Percentiles rank a stretch among this genome's conserved stretches.
phyloP scores from a whole-genome alignment of 2,888 invertebrate species.

The Drosophila robusta region DNA sequence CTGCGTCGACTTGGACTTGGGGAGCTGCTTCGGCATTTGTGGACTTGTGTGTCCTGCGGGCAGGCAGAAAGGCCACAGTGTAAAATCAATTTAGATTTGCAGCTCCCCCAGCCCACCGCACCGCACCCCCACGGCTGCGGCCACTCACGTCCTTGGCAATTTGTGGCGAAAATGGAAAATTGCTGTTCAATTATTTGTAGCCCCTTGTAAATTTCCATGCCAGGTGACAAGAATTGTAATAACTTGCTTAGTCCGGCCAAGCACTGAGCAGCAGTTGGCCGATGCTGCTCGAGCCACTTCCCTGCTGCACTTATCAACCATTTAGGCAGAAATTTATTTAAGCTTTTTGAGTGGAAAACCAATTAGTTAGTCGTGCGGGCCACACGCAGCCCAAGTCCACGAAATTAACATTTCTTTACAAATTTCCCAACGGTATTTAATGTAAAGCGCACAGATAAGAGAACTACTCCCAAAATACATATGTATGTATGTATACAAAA shows the following conservation, averaged over 20 bases:
- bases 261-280: slow-evolving; percentile 11
- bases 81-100: slow-evolving; percentile 83
- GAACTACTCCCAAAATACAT: slow-evolving; percentile 40
- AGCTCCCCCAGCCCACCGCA: slow-evolving; percentile 2
- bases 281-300: slow-evolving; percentile 5
- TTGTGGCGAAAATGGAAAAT: slow-evolving; percentile 81
- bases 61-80: slow-evolving; percentile 51
- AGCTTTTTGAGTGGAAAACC: slow-evolving; percentile 51
- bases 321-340: slow-evolving; percentile 74
- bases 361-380: slow-evolving; percentile 71
- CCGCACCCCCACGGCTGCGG: slow-evolving; percentile 13
- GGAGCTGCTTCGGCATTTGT: slow-evolving; percentile 32
- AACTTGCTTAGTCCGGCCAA: slow-evolving; percentile 63
- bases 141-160: slow-evolving; percentile 73
- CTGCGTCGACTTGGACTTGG: slow-evolving; percentile 55
- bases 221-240: slow-evolving; percentile 79
- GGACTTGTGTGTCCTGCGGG: slow-evolving; percentile 70
- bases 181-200: slow-evolving; percentile 83
- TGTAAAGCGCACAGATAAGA: slow-evolving; percentile 62
- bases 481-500: slow-evolving; percentile 1
- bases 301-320: slow-evolving; percentile 56
- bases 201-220: slow-evolving; percentile 79
- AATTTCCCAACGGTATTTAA: slow-evolving; percentile 76
- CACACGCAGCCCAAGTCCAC: slow-evolving; percentile 52
- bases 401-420: slow-evolving; percentile 73